Percentiles rank a stretch among this genome's conserved stretches.
Evolutionary conservation across 2,113 vertebrate genomes (phyloP).

Genomic region (Butorides virescens): DNA sequence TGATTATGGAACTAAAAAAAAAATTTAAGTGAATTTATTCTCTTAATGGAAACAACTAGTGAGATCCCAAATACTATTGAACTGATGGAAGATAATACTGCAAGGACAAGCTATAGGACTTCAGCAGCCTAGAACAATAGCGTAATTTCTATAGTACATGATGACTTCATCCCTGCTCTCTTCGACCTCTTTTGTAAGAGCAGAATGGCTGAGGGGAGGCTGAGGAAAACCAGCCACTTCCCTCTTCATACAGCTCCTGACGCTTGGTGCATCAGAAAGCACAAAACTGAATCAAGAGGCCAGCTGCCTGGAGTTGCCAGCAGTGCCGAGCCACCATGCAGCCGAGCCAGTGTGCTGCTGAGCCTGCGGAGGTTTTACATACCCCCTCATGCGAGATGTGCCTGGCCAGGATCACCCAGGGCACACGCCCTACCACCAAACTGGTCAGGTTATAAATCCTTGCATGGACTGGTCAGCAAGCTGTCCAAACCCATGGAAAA

Average conservation of each 20-base stretch:
- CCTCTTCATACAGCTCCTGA: neutral
- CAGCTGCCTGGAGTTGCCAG: neutral
- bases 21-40: neutral
- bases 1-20: neutral
- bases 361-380: neutral
- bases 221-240: neutral
- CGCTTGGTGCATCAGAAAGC: neutral
- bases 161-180: neutral
- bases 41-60: neutral
- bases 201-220: neutral
- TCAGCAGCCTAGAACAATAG: neutral
- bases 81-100: neutral
- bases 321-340: neutral
- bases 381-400: fast-evolving
- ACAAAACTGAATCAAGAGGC: neutral
- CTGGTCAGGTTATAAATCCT: neutral
- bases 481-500: slow-evolving; percentile 25
- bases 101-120: neutral
- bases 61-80: neutral
- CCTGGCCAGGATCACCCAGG: neutral
- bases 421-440: neutral
- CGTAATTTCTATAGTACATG: fast-evolving
- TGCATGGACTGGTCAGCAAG: neutral
- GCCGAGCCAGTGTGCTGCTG: neutral
- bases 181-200: neutral